Percentiles rank a stretch among this genome's conserved stretches.
Conservation (phyloP, 2,888 invertebrate species). For the Sipunculus nudus region DNA sequence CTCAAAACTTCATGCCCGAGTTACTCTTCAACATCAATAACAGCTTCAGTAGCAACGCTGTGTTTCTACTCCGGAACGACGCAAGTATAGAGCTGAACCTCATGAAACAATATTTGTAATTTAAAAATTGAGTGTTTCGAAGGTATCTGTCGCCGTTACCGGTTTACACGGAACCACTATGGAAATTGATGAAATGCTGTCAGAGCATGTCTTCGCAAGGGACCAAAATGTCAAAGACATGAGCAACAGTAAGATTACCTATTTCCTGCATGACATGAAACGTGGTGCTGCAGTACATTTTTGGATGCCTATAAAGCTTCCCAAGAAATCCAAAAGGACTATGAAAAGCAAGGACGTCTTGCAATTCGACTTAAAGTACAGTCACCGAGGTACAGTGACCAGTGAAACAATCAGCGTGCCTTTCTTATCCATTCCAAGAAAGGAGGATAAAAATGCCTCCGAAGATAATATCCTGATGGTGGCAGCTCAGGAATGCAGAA, state of each 20-base stretch:
- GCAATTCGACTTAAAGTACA: constrained; percentile 11
- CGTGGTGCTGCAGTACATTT: neutral
- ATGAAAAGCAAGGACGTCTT: constrained; percentile 39
- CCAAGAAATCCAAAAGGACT: constrained; percentile 34
- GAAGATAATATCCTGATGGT: constrained; percentile 22
- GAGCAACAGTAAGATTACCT: too few species aligned
- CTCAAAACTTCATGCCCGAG: constrained; percentile 53
- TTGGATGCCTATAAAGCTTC: constrained; percentile 20
- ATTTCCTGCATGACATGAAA: too few species aligned
- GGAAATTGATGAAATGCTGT: too few species aligned
- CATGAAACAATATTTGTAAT: constrained; percentile 55
- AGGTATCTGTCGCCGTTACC: too few species aligned
- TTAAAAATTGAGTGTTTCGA: too few species aligned
- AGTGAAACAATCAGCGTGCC: constrained; percentile 11
- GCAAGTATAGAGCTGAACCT: constrained; percentile 48
- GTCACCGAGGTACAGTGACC: neutral
- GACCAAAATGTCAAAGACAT: too few species aligned
- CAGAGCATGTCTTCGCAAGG: too few species aligned
- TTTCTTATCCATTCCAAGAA: constrained; percentile 34
- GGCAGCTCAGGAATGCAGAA: constrained; percentile 23
- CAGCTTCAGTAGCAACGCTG: constrained; percentile 56
- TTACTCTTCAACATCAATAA: constrained; percentile 52
- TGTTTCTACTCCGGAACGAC: constrained; percentile 53
- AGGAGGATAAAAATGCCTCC: constrained; percentile 20
- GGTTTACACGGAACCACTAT: too few species aligned